These are phyloP conservation scores for Ochropacha duplaris DNA, from an alignment of 2,888 invertebrate genomes.

Conservation along the genomic window DNA sequence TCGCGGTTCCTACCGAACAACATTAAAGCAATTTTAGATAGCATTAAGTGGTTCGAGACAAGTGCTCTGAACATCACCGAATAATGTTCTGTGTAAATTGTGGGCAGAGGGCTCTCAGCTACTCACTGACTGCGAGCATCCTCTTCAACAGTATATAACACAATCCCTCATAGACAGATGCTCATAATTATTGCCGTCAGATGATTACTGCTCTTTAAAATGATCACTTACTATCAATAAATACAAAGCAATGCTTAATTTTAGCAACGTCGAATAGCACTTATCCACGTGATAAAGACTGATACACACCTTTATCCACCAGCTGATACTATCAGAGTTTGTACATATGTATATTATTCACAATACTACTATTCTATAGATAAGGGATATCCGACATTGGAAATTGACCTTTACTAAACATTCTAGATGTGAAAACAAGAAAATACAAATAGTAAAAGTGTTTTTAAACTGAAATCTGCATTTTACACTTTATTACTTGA, in stretches of 20 bases:
- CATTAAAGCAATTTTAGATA: slow-evolving; percentile 51
- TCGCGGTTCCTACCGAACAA: slow-evolving; percentile 32
- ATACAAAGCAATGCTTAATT: neutral
- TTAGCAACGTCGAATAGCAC: too few relatives aligned
- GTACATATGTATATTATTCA: too few relatives aligned
- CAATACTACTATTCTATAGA: too few relatives aligned
- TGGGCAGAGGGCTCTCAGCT: slow-evolving; percentile 39
- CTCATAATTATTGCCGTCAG: slow-evolving; percentile 17
- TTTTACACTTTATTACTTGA: neutral
- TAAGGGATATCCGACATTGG: too few relatives aligned
- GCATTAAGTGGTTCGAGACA: slow-evolving; percentile 52
- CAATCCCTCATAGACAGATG: slow-evolving; percentile 36
- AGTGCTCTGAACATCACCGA: slow-evolving; percentile 56
- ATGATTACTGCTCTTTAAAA: neutral
- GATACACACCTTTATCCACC: too few relatives aligned
- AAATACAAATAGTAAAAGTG: too few relatives aligned
- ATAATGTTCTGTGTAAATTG: slow-evolving; percentile 57
- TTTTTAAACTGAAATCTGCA: neutral
- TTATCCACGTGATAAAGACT: too few relatives aligned
- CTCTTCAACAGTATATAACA: slow-evolving; percentile 31
- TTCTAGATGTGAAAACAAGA: too few relatives aligned
- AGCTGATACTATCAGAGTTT: too few relatives aligned
- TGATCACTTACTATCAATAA: neutral
- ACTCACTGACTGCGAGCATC: slow-evolving; percentile 26
- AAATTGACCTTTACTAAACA: too few relatives aligned